A percentile compares a stretch with the other conserved stretches of the same genome.
Evolutionary conservation across 2,113 vertebrate genomes (phyloP).

Genomic region (Zosterops pallidus): DNA sequence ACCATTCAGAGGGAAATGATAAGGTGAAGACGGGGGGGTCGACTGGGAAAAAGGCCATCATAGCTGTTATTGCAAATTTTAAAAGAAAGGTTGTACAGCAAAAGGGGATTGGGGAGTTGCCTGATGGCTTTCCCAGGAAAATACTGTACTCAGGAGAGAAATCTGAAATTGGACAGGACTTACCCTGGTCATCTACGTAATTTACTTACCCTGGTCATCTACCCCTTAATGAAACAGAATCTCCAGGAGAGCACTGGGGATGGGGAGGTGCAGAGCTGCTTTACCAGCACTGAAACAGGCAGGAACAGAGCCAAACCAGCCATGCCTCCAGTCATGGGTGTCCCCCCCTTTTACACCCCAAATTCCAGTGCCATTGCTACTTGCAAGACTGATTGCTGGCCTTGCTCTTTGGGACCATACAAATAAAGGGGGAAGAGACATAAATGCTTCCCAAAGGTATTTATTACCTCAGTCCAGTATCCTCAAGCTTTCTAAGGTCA

Average conservation of each 20-base stretch:
- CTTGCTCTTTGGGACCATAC: not conserved
- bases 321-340: not conserved
- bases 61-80: not conserved
- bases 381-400: not conserved
- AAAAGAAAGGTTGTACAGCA: not conserved
- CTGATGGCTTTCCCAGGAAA: not conserved
- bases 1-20: not conserved
- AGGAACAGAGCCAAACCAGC: not conserved
- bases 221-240: not conserved
- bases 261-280: rapidly evolving
- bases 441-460: not conserved
- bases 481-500: not conserved
- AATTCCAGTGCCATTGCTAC: not conserved
- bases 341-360: not conserved
- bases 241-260: not conserved
- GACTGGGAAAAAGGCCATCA: not conserved
- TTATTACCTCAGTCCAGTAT: not conserved
- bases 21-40: not conserved
- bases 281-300: not conserved
- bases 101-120: not conserved
- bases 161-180: not conserved
- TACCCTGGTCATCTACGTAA: not conserved
- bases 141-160: not conserved
- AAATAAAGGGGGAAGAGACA: not conserved
- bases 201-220: not conserved